Evolutionary conservation across 2,888 invertebrate species (phyloP), one percentile per base, ranked within the genome.

Genomic region (Microplitis manilae): DNA sequence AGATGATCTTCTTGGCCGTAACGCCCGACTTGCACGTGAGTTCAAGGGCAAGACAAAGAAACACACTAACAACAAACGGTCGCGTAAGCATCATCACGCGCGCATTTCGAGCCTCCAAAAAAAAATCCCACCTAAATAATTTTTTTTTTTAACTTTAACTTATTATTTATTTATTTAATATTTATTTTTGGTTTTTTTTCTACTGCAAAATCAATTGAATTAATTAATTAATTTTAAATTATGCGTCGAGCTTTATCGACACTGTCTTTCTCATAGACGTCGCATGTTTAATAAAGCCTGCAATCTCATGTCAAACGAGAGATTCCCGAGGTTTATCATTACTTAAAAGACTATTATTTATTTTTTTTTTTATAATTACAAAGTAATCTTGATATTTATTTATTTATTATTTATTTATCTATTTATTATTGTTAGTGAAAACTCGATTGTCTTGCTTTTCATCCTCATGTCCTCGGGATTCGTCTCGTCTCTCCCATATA

Each of bases 21-120:
- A 92, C 90, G 93, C 94, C 85, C 93, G 93, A 90, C 91, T 92
- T 92, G 93, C 96, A 95, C 96, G 96, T 96, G 95, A 96, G 96
- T 96, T 95, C 88, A 95, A 94, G 94, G 93, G 93, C 84, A 88
- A 88, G 86, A 87, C 86, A 84, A 88, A 88, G 86, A 88, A 89
- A 86, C 87, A 87, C 85, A 85, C 81, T 84, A 85, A 84, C 85
- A 85, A 84, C 85, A 84, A 82, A 79, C 81, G 76, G 30, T 73
- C 80, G 79, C 73, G 76, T 76, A 80, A 79, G 71, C 78, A 83
- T 81, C 87, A 86, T 81, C 87, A 86, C 82, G 80, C 86, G 81
- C 85, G 85, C 77, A 86, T 87, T 77, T 81, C 85, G 67, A 69
- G 70, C 62, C 70, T 74, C 75, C 38, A 73, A 73, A 83, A 81